These are phyloP conservation scores for Caenorhabditis sp. DNA, from an alignment of 2,888 invertebrate genomes.

Conservation along the genomic window DNA sequence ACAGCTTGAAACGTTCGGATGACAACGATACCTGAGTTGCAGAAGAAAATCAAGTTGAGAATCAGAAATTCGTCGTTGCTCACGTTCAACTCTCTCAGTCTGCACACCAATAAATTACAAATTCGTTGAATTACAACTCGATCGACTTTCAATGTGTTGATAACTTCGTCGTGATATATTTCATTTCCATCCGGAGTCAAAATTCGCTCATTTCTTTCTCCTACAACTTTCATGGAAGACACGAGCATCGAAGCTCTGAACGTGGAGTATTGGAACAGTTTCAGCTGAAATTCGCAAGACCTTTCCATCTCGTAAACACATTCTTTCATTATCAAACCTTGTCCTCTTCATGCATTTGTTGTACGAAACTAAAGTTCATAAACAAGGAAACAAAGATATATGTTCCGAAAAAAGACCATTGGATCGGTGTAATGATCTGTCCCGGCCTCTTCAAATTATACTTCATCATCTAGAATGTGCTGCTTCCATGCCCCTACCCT, in stretches of 20 bases:
- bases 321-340: not conserved
- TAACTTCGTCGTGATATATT: not conserved
- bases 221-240: not conserved
- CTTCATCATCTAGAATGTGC: no score
- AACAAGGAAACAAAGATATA: not conserved
- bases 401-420: not conserved
- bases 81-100: not conserved
- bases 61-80: not conserved
- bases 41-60: not conserved
- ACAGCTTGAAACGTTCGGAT: no score
- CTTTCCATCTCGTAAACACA: no score
- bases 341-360: not conserved
- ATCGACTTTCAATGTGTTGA: not conserved
- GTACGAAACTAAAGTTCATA: not conserved
- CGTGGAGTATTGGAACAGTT: not conserved
- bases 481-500: not conserved
- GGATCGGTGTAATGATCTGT: not conserved
- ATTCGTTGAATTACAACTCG: not conserved
- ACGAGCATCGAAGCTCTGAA: not conserved
- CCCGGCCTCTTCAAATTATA: not conserved
- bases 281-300: not conserved
- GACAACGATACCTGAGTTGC: not conserved
- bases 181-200: not conserved
- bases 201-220: not conserved
- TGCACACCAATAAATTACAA: not conserved